phyloP scores from a whole-genome alignment of 35 echinoderm and acorn worm species.

The Holothuria glaberrima region DNA sequence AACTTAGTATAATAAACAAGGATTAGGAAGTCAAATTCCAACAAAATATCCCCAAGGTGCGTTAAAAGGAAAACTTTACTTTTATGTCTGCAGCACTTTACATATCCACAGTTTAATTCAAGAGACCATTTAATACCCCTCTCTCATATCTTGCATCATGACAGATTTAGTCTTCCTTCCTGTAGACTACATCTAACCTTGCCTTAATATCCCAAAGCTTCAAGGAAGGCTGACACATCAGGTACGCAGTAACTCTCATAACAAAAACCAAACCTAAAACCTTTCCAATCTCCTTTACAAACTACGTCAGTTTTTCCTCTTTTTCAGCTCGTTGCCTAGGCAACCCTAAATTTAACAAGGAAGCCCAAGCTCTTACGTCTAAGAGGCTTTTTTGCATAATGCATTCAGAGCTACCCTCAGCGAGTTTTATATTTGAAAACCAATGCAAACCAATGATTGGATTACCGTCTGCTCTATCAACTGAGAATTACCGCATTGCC shows the following conservation, averaged over 20 bases:
- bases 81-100: no score
- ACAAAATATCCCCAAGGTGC: no score
- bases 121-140: no score
- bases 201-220: background rate
- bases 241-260: slow-evolving; percentile 9
- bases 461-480: background rate
- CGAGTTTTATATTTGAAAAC: background rate
- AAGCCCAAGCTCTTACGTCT: slow-evolving; percentile 27
- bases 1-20: no score
- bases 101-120: no score
- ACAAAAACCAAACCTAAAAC: slow-evolving; percentile 10
- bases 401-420: slow-evolving; percentile 17
- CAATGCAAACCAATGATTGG: slow-evolving; percentile 13
- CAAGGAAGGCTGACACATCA: slow-evolving; percentile 14
- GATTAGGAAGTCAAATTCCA: no score
- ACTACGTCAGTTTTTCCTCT: slow-evolving; percentile 43
- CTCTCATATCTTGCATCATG: no score
- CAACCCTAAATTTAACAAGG: slow-evolving; percentile 32
- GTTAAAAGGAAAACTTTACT: no score
- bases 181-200: no score
- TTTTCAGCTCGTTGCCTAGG: slow-evolving; percentile 25
- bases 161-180: no score
- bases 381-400: slow-evolving; percentile 19
- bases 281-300: slow-evolving; percentile 28
- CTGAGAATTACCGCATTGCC: no score